Conservation (phyloP, 2,113 vertebrate genomes). For the Ceuthmochares aereus region DNA sequence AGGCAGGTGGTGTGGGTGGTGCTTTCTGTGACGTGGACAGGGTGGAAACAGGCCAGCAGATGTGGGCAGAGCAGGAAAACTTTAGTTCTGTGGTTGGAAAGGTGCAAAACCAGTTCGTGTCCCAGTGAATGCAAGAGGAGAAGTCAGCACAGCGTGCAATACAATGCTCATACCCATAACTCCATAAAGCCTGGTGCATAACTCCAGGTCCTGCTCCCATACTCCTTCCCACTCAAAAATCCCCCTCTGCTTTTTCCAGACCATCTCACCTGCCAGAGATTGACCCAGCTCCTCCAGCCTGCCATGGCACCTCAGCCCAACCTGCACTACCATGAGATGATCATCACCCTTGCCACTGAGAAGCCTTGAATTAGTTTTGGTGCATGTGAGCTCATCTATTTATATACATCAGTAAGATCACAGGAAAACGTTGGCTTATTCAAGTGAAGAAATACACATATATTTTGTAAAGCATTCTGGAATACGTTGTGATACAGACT, state of each 20-base stretch:
- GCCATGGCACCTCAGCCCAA: not conserved
- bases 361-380: not conserved
- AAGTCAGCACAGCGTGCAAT: not conserved
- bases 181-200: not conserved
- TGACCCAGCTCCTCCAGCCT: not conserved
- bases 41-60: not conserved
- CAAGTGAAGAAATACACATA: not conserved
- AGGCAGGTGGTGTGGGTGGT: not conserved
- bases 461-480: not conserved
- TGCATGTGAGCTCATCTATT: not conserved
- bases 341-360: not conserved
- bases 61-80: fast-evolving
- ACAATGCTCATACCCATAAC: not conserved
- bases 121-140: not conserved
- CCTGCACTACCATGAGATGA: not conserved
- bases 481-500: not conserved
- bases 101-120: not conserved
- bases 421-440: not conserved
- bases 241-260: not conserved
- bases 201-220: not conserved
- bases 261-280: not conserved
- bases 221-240: not conserved
- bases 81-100: not conserved
- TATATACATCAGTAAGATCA: not conserved
- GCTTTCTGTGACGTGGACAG: not conserved